Percentiles rank a stretch among this genome's conserved stretches.
These are phyloP conservation scores for Bilobella aurantiaca DNA, from an alignment of 1,140 invertebrate species.

Conservation along the genomic window DNA sequence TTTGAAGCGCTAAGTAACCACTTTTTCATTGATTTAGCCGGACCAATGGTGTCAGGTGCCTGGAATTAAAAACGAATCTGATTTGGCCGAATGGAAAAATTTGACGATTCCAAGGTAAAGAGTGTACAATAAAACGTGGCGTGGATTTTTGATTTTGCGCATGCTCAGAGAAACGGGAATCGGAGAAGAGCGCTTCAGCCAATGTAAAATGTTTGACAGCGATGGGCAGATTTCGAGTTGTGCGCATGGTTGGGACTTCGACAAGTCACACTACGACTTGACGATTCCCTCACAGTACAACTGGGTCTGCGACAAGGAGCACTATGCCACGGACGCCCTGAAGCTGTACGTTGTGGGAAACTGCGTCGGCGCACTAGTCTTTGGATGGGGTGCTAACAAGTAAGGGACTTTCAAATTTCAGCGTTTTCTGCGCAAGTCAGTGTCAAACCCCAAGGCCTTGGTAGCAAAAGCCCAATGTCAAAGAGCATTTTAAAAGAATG, in stretches of 20 bases:
- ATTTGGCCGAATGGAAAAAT: conserved; percentile 28
- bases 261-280: conserved; percentile 26
- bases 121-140: not conserved
- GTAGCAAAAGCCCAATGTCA: no score
- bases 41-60: conserved; percentile 24
- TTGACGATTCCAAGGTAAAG: conserved; percentile 26
- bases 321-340: conserved; percentile 27
- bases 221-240: conserved; percentile 10
- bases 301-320: conserved; percentile 30
- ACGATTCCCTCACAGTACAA: conserved; percentile 28
- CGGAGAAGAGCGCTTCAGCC: conserved; percentile 19
- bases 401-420: conserved; percentile 11
- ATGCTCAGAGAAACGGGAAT: conserved; percentile 16
- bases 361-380: conserved; percentile 25
- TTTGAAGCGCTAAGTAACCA: no score
- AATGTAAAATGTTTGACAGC: conserved; percentile 25
- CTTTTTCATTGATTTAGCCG: no score
- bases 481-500: not conserved
- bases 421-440: no score
- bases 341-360: conserved; percentile 23
- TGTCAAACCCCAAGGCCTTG: no score
- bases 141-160: not conserved
- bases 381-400: conserved; percentile 28
- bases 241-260: conserved; percentile 27
- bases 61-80: conserved; percentile 18